Conservation (phyloP, 2,797 vertebrate species). For the Percopsis omiscomaycus region DNA sequence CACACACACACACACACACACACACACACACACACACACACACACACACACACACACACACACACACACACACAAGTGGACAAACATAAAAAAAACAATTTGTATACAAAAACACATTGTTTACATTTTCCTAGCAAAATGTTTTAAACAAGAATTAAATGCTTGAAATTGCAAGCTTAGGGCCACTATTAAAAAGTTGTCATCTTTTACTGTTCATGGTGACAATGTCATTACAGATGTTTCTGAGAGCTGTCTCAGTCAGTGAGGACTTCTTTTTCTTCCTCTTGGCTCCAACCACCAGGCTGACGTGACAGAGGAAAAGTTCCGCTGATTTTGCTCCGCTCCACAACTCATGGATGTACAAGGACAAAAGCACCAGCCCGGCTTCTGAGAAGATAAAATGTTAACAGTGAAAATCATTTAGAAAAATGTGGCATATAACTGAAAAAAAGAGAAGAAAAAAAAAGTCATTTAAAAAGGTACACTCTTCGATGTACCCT, state of each 20-base stretch:
- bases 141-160: neutral
- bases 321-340: conserved; percentile 65
- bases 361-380: conserved; percentile 66
- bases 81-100: neutral
- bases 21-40: neutral
- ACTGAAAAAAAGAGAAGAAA: neutral
- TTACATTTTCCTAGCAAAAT: neutral
- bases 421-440: too few species aligned
- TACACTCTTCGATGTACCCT: too few species aligned
- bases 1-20: conserved; percentile 17
- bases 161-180: neutral
- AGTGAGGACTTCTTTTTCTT: conserved; percentile 31
- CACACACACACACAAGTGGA: too few species aligned
- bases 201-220: conserved; percentile 18
- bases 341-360: conserved; percentile 77
- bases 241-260: conserved; percentile 31
- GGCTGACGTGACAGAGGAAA: conserved; percentile 68
- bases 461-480: neutral
- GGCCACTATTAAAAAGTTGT: neutral
- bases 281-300: conserved; percentile 51
- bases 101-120: neutral
- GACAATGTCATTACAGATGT: conserved; percentile 69
- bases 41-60: too few species aligned
- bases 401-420: neutral
- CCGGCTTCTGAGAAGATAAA: conserved; percentile 64